phyloP scores from a whole-genome alignment of 2,888 invertebrate species.

The Chorisops tibialis region DNA sequence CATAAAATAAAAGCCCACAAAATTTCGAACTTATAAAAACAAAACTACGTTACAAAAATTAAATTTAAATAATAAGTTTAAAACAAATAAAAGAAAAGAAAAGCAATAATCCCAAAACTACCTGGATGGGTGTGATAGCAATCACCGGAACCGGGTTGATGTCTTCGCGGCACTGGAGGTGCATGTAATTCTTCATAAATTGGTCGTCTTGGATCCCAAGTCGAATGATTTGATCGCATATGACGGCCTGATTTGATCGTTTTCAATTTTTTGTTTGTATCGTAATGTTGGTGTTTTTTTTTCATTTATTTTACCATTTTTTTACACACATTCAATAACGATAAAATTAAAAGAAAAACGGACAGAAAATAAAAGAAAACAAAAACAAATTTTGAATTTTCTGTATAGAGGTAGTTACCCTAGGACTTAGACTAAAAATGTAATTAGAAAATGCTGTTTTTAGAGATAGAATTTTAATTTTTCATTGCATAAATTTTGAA shows the following conservation, averaged over 20 bases:
- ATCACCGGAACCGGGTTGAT: constrained; percentile 47
- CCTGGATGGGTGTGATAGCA: constrained; percentile 52
- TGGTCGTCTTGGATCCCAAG: constrained; percentile 86
- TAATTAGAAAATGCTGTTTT: constrained; percentile 2
- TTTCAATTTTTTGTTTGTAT: constrained; percentile 1
- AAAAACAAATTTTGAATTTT: constrained; percentile 6
- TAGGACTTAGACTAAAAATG: background rate
- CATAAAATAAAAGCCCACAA: background rate
- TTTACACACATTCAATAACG: constrained; percentile 18
- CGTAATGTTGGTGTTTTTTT: background rate
- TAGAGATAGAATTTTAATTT: too few species aligned
- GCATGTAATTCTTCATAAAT: constrained; percentile 86
- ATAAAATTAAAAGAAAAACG: constrained; percentile 18
- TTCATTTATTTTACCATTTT: background rate
- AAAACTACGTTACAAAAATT: constrained; percentile 7
- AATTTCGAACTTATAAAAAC: background rate
- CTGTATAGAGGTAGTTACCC: background rate
- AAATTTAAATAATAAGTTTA: background rate
- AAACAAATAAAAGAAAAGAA: constrained; percentile 22
- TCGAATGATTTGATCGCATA: constrained; percentile 61
- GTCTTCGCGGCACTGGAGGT: constrained; percentile 56
- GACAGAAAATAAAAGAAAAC: constrained; percentile 4
- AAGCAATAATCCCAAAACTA: constrained; percentile 40
- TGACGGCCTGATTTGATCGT: constrained; percentile 44
- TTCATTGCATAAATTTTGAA: too few species aligned